Percentiles rank a stretch among this genome's conserved stretches.
These are phyloP conservation scores for Hirtodrosophila histrioides DNA, from an alignment of 2,888 invertebrate genomes.

Conservation along the genomic window DNA sequence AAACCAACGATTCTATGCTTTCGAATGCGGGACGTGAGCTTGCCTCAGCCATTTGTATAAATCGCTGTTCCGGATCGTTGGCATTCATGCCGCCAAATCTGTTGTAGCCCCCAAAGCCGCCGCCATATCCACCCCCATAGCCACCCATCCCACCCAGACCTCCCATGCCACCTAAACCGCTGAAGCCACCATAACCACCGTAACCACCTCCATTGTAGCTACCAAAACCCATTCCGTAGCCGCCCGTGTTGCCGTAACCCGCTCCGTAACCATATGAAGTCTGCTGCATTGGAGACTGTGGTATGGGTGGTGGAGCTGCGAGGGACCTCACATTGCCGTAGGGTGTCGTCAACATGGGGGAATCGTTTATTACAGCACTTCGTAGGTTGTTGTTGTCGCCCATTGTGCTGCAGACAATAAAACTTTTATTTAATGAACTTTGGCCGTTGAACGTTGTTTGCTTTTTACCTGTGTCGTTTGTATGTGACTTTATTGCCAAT, in stretches of 20 bases:
- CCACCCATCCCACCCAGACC: slow-evolving; percentile 49
- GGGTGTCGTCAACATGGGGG: slow-evolving; percentile 69
- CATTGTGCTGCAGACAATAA: slow-evolving; percentile 54
- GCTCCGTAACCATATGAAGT: slow-evolving; percentile 35
- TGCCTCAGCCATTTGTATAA: slow-evolving; percentile 95
- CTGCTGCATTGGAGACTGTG: slow-evolving; percentile 44
- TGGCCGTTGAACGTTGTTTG: slow-evolving; percentile 20
- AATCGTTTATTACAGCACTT: slow-evolving; percentile 77
- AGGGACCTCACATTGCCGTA: slow-evolving; percentile 47
- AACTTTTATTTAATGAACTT: slow-evolving; percentile 51
- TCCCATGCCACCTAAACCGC: slow-evolving; percentile 42
- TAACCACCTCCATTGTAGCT: slow-evolving; percentile 45
- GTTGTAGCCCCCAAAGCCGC: slow-evolving; percentile 70
- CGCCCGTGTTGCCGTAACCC: slow-evolving; percentile 33
- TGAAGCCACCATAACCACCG: slow-evolving; percentile 46
- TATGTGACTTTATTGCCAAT: background rate
- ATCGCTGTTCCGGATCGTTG: slow-evolving; percentile 85
- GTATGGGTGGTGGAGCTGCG: slow-evolving; percentile 40
- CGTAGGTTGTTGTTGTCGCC: slow-evolving; percentile 74
- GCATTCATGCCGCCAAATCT: slow-evolving; percentile 77
- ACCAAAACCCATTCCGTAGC: slow-evolving; percentile 48
- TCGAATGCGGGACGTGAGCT: slow-evolving; percentile 96
- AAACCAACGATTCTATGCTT: slow-evolving; percentile 95
- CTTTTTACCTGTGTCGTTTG: slow-evolving; percentile 23
- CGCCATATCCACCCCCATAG: slow-evolving; percentile 38